Conservation (phyloP, 1,140 invertebrate species). For the Microplitis mediator region DNA sequence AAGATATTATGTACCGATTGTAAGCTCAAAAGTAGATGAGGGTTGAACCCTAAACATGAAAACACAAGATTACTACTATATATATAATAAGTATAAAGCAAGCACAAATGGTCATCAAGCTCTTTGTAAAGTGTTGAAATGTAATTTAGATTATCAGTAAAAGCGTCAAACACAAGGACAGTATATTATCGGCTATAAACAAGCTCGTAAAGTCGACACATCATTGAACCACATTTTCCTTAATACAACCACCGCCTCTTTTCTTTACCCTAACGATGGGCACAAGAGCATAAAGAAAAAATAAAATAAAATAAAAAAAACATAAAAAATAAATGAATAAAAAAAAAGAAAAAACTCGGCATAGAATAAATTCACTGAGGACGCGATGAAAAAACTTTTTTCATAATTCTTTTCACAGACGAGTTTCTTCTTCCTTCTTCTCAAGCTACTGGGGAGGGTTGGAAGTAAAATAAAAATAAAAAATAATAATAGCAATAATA, state of each 20-base stretch:
- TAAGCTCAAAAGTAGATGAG: too few relatives aligned
- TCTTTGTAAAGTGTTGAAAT: conserved; percentile 30
- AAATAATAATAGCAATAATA: not conserved
- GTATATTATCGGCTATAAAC: conserved; percentile 24
- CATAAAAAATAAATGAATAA: not conserved
- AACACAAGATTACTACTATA: too few relatives aligned
- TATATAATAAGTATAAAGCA: not conserved
- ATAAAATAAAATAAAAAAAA: not conserved
- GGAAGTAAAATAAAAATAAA: not conserved
- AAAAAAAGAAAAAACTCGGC: not conserved
- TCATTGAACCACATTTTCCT: not conserved
- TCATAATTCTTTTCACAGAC: conserved; percentile 15
- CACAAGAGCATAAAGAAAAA: not conserved
- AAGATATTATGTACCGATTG: too few relatives aligned
- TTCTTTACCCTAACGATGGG: not conserved
- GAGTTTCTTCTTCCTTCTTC: not conserved
- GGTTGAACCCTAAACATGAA: too few relatives aligned
- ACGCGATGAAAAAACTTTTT: conserved; percentile 18
- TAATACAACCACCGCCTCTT: not conserved
- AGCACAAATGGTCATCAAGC: not conserved
- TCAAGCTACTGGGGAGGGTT: not conserved
- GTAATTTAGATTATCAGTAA: conserved; percentile 38
- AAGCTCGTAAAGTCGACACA: conserved; percentile 20
- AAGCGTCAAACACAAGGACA: conserved; percentile 20
- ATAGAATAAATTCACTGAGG: conserved; percentile 11